phyloP scores from a whole-genome alignment of 2,113 vertebrate genomes.

The Cinclus mexicanus region DNA sequence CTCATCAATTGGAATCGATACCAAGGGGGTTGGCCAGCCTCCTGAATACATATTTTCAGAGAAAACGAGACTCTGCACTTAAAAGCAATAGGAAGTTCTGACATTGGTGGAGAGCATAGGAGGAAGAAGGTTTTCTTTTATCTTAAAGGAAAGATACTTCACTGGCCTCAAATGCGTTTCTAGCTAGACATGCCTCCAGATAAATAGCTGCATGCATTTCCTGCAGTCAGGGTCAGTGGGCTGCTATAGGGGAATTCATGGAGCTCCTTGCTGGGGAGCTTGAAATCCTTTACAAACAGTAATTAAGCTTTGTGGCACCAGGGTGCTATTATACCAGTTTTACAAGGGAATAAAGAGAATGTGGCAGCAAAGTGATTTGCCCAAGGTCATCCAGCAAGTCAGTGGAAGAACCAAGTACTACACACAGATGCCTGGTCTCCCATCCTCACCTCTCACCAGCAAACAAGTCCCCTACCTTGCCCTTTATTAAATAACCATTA shows the following conservation, averaged over 20 bases:
- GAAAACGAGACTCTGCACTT: constrained; percentile 15
- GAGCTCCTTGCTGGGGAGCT: not conserved
- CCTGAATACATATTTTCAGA: not conserved
- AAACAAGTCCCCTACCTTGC: not conserved
- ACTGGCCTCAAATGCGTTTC: not conserved
- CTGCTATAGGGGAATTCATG: not conserved
- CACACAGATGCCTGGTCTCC: not conserved
- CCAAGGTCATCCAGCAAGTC: constrained; percentile 26
- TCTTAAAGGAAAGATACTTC: constrained; percentile 23
- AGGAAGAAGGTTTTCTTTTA: constrained; percentile 26
- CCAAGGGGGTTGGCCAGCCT: not conserved
- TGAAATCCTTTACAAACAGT: constrained; percentile 35
- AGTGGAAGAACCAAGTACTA: not conserved
- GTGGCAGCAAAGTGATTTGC: constrained; percentile 12
- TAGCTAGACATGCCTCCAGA: not conserved
- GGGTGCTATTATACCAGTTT: constrained; percentile 15
- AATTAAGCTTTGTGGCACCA: constrained; percentile 21
- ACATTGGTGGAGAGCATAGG: not conserved
- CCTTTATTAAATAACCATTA: constrained; percentile 48
- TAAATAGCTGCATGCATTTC: not conserved
- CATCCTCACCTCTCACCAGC: constrained; percentile 7
- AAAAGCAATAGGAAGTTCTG: constrained; percentile 17
- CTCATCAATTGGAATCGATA: constrained; percentile 6
- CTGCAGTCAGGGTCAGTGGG: not conserved
- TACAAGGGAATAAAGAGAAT: constrained; percentile 42